Base-by-base conservation (phyloP, 2,113 vertebrate species). In the Lepidothrix coronata region DNA sequence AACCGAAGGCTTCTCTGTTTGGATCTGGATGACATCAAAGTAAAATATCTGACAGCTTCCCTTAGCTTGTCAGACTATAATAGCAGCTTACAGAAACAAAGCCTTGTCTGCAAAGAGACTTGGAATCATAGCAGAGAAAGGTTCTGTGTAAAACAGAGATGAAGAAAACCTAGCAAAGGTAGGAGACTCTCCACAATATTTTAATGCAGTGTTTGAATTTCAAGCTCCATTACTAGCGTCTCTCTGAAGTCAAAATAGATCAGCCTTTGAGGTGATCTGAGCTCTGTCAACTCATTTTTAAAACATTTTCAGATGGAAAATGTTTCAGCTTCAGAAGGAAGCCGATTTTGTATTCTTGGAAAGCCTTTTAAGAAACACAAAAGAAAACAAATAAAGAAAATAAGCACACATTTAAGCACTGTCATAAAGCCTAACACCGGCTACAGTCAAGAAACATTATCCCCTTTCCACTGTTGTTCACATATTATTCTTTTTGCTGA, bases 1-100 rank as follows among this genome's bases (percentile, higher is more conserved):
- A 44, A 80, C 74, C 55, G 79, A 89, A 89, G 39, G 14, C 33
- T 82, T 73, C 63, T 89, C 24, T 91, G n/a, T 95, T 92, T 89
- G 51, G 39, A 88, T 83, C 81, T 85, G 54, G 55, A 58, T 82
- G 54, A 58, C 81, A 93, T 87, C 76, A 95, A 94, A 90, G 76
- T 24, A 83, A 75, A 74, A n/a, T 77, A 93, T 65, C 41, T 92
- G 96, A 83, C 91, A 91, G 91, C 55, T 96, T 93, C 67, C 67
- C 71, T 83, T 80, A 67, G 67, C 48, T 80, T 91, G 71, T 93
- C 88, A 94, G 54, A 79, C 16, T 67, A 55, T 76, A 94, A 95
- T 20, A 90, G 51, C 58, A 83, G 35, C 67, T 76, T 88, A 52
- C 30, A 85, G 67, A 95, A 96, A 83, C 43, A 96, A 91, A 95